Conservation (phyloP, 2,113 vertebrate genomes). For the Centrocercus urophasianus region DNA sequence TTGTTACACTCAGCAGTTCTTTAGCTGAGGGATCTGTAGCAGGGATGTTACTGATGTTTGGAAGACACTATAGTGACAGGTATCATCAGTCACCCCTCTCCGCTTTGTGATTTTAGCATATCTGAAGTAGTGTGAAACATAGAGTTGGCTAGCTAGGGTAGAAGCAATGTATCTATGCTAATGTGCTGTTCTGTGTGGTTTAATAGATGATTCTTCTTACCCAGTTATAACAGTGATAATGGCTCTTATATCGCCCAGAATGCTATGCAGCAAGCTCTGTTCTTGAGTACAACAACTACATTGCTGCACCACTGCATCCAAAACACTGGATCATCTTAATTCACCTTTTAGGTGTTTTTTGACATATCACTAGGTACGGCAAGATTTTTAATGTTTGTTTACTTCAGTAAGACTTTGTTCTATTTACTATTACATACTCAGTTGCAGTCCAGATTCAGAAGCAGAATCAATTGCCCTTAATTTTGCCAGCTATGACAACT, state of each 20-base stretch:
- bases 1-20: background rate
- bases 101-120: background rate
- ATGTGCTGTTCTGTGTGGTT: background rate
- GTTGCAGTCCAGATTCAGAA: background rate
- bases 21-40: background rate
- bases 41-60: background rate
- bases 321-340: background rate
- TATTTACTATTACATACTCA: background rate
- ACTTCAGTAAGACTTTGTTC: background rate
- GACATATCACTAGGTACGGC: background rate
- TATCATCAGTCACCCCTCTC: background rate
- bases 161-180: background rate
- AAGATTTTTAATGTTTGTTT: background rate
- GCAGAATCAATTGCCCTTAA: background rate
- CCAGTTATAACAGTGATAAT: background rate
- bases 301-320: background rate
- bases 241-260: background rate
- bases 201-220: background rate
- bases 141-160: background rate
- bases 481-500: background rate
- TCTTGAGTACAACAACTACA: background rate
- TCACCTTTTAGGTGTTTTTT: background rate
- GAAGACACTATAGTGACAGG: background rate
- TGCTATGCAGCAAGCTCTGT: background rate
- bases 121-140: fast-evolving